These are phyloP conservation scores for Vireo altiloquus DNA, from an alignment of 2,113 vertebrate genomes.

Conservation along the genomic window DNA sequence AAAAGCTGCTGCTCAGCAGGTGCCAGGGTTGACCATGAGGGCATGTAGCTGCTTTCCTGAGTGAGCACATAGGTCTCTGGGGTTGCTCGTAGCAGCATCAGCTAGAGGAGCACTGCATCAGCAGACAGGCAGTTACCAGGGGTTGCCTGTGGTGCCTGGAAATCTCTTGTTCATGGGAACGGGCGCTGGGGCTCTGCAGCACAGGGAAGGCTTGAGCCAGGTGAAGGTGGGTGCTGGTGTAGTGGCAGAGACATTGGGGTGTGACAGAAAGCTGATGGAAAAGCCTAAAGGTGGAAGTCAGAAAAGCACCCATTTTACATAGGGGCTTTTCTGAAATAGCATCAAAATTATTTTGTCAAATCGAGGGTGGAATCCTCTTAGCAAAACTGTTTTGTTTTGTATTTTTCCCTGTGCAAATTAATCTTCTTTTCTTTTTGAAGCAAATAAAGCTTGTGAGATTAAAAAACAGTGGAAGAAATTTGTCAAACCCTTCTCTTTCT, in stretches of 20 bases:
- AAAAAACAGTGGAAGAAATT: not conserved
- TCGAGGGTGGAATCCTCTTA: not conserved
- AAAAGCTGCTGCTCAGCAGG: not conserved
- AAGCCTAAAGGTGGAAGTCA: not conserved
- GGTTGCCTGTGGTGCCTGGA: not conserved
- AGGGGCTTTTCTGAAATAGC: not conserved
- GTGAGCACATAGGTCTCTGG: not conserved
- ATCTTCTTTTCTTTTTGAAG: not conserved
- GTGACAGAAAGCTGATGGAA: not conserved
- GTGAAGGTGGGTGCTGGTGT: not conserved
- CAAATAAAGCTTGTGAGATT: not conserved
- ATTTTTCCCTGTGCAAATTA: not conserved
- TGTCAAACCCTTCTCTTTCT: rapidly evolving
- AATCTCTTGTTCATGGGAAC: rapidly evolving
- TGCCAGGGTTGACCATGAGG: rapidly evolving
- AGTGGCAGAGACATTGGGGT: rapidly evolving
- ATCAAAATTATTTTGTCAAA: not conserved
- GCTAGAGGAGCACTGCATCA: not conserved
- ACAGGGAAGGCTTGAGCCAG: not conserved
- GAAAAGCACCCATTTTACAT: not conserved
- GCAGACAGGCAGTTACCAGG: rapidly evolving
- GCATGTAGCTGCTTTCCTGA: not conserved
- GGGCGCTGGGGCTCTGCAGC: not conserved
- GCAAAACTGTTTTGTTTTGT: not conserved
- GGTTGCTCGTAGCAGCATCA: not conserved